Percentiles rank a stretch among this genome's conserved stretches.
These are phyloP conservation scores for Idaea straminata DNA, from an alignment of 2,888 invertebrate genomes.

Conservation along the genomic window DNA sequence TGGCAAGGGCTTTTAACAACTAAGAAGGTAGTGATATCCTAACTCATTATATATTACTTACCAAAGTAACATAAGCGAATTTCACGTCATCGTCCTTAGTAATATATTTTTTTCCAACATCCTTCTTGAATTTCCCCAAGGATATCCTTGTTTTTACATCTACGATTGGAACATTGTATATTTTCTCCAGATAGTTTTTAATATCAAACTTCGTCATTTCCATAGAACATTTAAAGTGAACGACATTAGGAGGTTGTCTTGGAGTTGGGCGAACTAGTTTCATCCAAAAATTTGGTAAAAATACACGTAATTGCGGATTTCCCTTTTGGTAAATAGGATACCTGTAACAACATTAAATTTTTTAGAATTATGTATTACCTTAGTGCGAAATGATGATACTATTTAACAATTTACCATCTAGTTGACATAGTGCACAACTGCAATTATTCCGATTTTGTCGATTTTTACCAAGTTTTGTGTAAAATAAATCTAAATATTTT, in stretches of 20 bases:
- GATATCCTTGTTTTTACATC: slow-evolving; percentile 88
- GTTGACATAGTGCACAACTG: slow-evolving; percentile 52
- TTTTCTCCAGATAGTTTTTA: slow-evolving; percentile 96
- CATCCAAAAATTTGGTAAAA: slow-evolving; percentile 98
- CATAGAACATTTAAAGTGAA: slow-evolving; percentile 94
- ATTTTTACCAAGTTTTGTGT: not conserved
- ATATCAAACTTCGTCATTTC: slow-evolving; percentile 96
- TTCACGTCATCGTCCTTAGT: slow-evolving; percentile 92
- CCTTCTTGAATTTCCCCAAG: slow-evolving; percentile 83
- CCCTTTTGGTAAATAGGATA: slow-evolving; percentile 95
- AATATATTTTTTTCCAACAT: slow-evolving; percentile 82
- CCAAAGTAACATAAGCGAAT: slow-evolving; percentile 88
- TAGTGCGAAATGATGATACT: not conserved
- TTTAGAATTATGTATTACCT: slow-evolving; percentile 12
- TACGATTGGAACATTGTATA: slow-evolving; percentile 91
- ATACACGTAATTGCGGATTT: slow-evolving; percentile 95
- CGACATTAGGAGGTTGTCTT: slow-evolving; percentile 87
- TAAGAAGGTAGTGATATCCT: not conserved
- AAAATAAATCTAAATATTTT: not conserved
- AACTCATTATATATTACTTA: slow-evolving; percentile 51
- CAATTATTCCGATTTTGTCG: not conserved
- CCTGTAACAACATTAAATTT: slow-evolving; percentile 70
- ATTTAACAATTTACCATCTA: slow-evolving; percentile 48
- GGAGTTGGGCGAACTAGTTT: slow-evolving; percentile 88
- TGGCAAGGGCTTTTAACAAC: not conserved